These are phyloP conservation scores for Hirtodrosophila histrioides DNA, from an alignment of 2,888 invertebrate species.

Conservation along the genomic window DNA sequence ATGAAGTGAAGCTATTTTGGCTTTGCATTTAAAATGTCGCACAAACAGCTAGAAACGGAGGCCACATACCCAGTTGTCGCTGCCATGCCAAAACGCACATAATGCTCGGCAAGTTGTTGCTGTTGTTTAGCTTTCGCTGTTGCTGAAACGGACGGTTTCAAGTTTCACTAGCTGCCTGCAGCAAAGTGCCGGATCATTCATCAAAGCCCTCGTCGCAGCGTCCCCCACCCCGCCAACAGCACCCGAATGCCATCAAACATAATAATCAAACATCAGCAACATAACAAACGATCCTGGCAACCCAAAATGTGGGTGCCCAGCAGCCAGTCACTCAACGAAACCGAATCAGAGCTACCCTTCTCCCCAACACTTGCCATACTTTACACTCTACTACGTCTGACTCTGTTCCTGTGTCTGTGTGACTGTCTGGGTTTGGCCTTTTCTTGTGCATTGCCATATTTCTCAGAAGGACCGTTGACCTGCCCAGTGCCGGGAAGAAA, in stretches of 20 bases:
- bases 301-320: constrained; percentile 61
- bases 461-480: constrained; percentile 67
- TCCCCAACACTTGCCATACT: constrained; percentile 34
- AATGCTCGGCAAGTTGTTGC: constrained; percentile 47
- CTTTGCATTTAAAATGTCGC: constrained; percentile 22
- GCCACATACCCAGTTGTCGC: not conserved
- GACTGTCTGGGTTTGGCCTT: constrained; percentile 42
- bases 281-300: constrained; percentile 74
- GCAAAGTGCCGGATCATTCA: constrained; percentile 74
- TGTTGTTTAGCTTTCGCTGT: constrained; percentile 13
- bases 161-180: constrained; percentile 64
- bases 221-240: constrained; percentile 29
- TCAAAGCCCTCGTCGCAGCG: constrained; percentile 53
- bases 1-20: constrained; percentile 22
- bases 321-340: constrained; percentile 27
- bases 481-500: constrained; percentile 61
- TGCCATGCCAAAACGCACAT: constrained; percentile 47
- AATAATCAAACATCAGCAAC: constrained; percentile 78
- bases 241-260: constrained; percentile 74
- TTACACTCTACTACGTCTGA: constrained; percentile 34
- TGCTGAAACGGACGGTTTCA: constrained; percentile 40
- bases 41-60: not conserved
- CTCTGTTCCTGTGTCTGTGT: constrained; percentile 27
- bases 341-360: constrained; percentile 32
- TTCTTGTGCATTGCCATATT: constrained; percentile 52